A percentile compares a stretch with the other conserved stretches of the same genome.
These are phyloP conservation scores for Ctenochaetus hawaiiensis DNA, from an alignment of 2,797 vertebrate species.

Conservation along the genomic window DNA sequence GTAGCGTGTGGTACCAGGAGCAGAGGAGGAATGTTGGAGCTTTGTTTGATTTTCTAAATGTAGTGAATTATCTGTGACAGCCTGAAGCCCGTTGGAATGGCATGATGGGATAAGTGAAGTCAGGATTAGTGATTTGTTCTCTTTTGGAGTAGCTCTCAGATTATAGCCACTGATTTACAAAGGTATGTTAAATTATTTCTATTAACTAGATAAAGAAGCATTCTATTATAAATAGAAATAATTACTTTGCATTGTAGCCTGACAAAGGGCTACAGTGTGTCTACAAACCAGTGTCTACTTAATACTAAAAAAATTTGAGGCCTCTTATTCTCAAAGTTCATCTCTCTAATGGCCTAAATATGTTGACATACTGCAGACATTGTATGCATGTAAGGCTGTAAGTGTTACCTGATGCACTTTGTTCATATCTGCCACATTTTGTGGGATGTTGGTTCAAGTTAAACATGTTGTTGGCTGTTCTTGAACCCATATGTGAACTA, in stretches of 20 bases:
- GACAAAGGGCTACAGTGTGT: background rate
- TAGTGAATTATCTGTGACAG: conserved; percentile 85
- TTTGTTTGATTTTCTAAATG: conserved; percentile 80
- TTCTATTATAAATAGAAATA: background rate
- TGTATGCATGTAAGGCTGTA: background rate
- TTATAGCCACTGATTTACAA: conserved; percentile 60
- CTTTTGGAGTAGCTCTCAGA: conserved; percentile 58
- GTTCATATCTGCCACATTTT: background rate
- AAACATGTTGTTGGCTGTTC: background rate
- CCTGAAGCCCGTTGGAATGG: conserved; percentile 77
- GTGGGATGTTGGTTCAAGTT: background rate
- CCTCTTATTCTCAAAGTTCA: conserved; percentile 19
- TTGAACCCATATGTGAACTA: background rate
- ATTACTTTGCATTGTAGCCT: background rate
- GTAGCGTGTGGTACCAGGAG: conserved; percentile 79
- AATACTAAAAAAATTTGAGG: background rate
- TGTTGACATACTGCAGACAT: conserved; percentile 9
- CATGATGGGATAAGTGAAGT: conserved; percentile 79
- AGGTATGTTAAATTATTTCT: conserved; percentile 46
- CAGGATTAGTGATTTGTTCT: conserved; percentile 73
- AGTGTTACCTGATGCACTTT: conserved; percentile 4
- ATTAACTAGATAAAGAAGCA: conserved; percentile 31
- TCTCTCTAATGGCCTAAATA: conserved; percentile 23
- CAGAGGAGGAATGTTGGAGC: conserved; percentile 79
- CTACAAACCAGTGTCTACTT: conserved; percentile 6